Percentiles rank a stretch among this genome's conserved stretches.
Evolutionary conservation across 2,797 vertebrate species (phyloP).

Genomic region (Orestias chungarensis): DNA sequence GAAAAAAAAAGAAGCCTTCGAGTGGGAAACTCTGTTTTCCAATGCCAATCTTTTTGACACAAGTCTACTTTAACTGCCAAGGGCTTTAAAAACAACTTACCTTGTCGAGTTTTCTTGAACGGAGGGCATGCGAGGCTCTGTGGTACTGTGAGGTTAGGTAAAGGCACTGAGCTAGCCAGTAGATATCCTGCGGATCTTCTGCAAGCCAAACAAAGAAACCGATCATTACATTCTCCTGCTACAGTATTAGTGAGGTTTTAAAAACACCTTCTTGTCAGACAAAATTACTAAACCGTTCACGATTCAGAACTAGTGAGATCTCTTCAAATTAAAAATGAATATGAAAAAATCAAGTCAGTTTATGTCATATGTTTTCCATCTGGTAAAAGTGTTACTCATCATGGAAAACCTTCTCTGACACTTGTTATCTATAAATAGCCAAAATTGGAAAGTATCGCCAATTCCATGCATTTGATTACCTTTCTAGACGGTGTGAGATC

Average conservation of each 20-base stretch:
- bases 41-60: not conserved
- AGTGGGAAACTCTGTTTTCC: no score
- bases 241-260: not conserved
- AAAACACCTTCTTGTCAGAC: not conserved
- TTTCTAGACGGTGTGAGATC: not conserved
- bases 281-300: not conserved
- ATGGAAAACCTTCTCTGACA: no score
- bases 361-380: not conserved
- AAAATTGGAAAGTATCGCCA: not conserved
- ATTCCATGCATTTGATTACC: not conserved
- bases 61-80: not conserved
- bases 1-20: no score
- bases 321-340: not conserved
- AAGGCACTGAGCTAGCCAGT: conserved; percentile 98
- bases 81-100: conserved; percentile 57
- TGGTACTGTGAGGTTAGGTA: conserved; percentile 98
- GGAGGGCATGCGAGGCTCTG: conserved; percentile 94
- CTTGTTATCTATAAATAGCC: not conserved
- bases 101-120: conserved; percentile 95
- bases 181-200: conserved; percentile 98
- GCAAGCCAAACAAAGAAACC: conserved; percentile 8
- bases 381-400: not conserved
- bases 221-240: not conserved
- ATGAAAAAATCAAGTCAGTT: not conserved
- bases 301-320: not conserved